These are phyloP conservation scores for Bellardia bayeri DNA, from an alignment of 2,888 invertebrate species.

Conservation along the genomic window DNA sequence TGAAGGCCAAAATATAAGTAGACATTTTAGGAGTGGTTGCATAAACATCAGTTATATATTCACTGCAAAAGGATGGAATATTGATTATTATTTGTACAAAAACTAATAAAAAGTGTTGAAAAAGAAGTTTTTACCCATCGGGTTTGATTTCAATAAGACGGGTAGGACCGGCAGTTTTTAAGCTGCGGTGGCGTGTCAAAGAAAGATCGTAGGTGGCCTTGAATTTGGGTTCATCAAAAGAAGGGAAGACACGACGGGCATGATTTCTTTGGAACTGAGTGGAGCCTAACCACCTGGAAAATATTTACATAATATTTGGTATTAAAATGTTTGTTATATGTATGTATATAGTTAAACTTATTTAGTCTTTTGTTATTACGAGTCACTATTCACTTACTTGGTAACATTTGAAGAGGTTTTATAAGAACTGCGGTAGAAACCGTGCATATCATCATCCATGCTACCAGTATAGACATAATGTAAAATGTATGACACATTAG, in stretches of 20 bases:
- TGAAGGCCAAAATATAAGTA: slow-evolving; percentile 91
- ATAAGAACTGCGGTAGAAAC: slow-evolving; percentile 85
- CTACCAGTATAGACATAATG: slow-evolving; percentile 85
- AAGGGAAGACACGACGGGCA: slow-evolving; percentile 90
- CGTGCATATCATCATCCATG: slow-evolving; percentile 85
- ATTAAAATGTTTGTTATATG: neutral
- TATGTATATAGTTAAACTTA: too few species aligned
- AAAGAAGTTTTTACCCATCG: slow-evolving; percentile 82
- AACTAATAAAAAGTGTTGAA: neutral
- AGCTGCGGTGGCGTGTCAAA: slow-evolving; percentile 81
- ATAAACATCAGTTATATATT: slow-evolving; percentile 78
- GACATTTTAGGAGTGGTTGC: slow-evolving; percentile 88
- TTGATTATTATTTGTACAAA: neutral
- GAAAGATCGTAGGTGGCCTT: slow-evolving; percentile 88
- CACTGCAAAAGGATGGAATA: slow-evolving; percentile 87
- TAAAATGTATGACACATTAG: slow-evolving; percentile 83
- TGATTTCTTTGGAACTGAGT: slow-evolving; percentile 89
- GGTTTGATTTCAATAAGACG: slow-evolving; percentile 55
- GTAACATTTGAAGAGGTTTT: slow-evolving; percentile 81
- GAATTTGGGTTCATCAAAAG: slow-evolving; percentile 90
- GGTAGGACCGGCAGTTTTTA: slow-evolving; percentile 79
- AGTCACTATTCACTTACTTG: slow-evolving; percentile 75
- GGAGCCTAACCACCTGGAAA: slow-evolving; percentile 86
- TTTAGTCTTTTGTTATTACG: neutral
- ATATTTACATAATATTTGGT: neutral